Conservation (phyloP, 92 coral and sea anemone genomes). For the Montipora capitata region DNA sequence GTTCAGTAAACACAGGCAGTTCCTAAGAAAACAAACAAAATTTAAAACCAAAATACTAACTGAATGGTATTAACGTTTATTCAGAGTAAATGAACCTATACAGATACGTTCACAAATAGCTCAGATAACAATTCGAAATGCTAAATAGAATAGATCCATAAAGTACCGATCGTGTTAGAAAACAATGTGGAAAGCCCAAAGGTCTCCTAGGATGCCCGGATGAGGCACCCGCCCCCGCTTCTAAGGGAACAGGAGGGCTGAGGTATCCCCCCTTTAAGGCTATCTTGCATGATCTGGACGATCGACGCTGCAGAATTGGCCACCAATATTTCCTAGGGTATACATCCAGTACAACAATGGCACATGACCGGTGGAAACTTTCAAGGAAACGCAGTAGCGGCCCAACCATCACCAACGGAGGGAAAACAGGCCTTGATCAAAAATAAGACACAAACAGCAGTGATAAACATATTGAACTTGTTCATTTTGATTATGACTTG, state of each 20-base stretch:
- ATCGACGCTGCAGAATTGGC: neutral
- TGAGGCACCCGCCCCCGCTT: neutral
- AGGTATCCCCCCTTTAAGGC: neutral
- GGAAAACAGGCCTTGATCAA: too few species aligned
- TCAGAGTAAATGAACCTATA: neutral
- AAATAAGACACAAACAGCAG: too few species aligned
- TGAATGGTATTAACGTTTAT: neutral
- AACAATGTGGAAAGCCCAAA: neutral
- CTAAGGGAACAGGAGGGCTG: neutral
- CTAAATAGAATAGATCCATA: neutral
- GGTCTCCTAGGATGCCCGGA: neutral
- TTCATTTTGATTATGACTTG: too few species aligned
- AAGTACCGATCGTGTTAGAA: neutral
- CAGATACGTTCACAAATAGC: neutral
- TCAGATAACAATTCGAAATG: neutral
- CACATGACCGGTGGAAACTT: neutral
- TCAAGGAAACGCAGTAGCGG: neutral
- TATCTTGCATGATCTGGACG: neutral
- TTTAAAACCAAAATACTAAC: neutral
- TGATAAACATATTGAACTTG: too few species aligned
- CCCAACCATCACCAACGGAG: too few species aligned
- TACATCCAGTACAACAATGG: too few species aligned
- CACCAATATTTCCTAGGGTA: neutral
- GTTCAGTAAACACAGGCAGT: conserved; percentile 24
- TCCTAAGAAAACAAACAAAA: conserved; percentile 11